Evolutionary conservation across 2,888 invertebrate genomes (phyloP), one percentile per base, ranked within the genome.

Genomic region (Marasmarcha lunaedactyla): DNA sequence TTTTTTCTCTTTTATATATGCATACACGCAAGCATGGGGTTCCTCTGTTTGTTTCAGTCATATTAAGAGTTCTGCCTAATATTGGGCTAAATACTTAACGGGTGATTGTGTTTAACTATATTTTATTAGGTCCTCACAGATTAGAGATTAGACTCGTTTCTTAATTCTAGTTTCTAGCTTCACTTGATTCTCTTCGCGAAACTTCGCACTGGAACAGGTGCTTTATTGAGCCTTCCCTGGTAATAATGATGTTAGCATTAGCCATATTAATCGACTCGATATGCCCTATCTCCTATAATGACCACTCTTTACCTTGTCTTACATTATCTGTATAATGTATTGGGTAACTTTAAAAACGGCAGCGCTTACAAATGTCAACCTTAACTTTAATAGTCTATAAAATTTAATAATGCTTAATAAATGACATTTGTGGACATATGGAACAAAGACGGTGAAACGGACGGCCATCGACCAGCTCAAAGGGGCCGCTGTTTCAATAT

Each of bases 181-280:
- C n/a, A n/a, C n/a, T n/a, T n/a, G n/a, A n/a, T n/a, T n/a, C n/a
- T n/a, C n/a, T n/a, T n/a, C n/a, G n/a, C n/a, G n/a, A n/a, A n/a
- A n/a, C n/a, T n/a, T n/a, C n/a, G n/a, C n/a, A n/a, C n/a, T n/a
- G n/a, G n/a, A n/a, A n/a, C n/a, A n/a, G n/a, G n/a, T n/a, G n/a
- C n/a, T n/a, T n/a, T n/a, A 81, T 78, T 74, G 74, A 74, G 69
- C 71, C 63, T 61, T 65, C 71, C 67, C 76, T 68, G 67, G 78
- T 81, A 83, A 83, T 83, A 83, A 83, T 81, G 81, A 83, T 83
- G 81, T 83, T 83, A 79, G 81, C 81, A 83, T 83, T 83, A 83
- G 79, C 74, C 76, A 78, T 81, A 81, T 83, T 81, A 81, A 83
- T 81, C 79, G 79, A 65, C 60, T 61, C 68, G 71, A 74, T 76